Base-by-base conservation (phyloP, 2,113 vertebrate species). In the Erinaceus europaeus region DNA sequence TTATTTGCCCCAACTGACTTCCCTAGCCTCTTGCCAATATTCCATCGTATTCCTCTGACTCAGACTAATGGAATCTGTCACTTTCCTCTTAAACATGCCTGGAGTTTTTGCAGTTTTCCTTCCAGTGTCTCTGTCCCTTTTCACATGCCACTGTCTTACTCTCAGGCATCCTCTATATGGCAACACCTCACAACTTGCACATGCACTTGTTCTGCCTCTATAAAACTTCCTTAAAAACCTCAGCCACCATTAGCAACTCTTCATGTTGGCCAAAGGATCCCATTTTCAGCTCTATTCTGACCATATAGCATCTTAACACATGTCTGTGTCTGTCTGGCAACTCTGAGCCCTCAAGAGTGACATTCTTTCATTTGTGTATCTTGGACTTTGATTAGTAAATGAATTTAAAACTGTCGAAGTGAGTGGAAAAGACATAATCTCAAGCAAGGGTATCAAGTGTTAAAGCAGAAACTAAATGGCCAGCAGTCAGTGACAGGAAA, bases 381-480 rank as follows among this genome's bases (percentile, higher is more conserved):
- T 79, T 21, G 84, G 36, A 80, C 40, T 5, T 84, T 9, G 3
- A 50, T 11, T 77, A 80, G 8, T 15, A 71, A 72, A 62, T 61
- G 1, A 27, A 53, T 62, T 78, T 64, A 42, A 81, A 64, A 44
- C 10, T 32, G 7, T 53, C 48, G 32, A 32, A 82, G 73, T 48
- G 32, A 74, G 32, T 44, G 29, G 8, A 57, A 68, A 9, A 80
- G 5, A 17, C 57, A 21, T 82, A 64, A 21, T n/a, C 34, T 38
- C 68, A 86, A 83, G 34, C 52, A 81, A n/a, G 52, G 73, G 7
- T 86, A 88, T 40, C 27, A 92, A 86, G 40, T 29, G 40, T 68
- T 86, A 34, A 91, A 64, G 29, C 36, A 61, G 72, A 46, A 90
- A 29, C 34, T 75, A 42, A 83, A 77, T 61, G 42, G 55, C 53